Conservation (phyloP, 2,113 vertebrate species). For the Probosciger aterrimus region DNA sequence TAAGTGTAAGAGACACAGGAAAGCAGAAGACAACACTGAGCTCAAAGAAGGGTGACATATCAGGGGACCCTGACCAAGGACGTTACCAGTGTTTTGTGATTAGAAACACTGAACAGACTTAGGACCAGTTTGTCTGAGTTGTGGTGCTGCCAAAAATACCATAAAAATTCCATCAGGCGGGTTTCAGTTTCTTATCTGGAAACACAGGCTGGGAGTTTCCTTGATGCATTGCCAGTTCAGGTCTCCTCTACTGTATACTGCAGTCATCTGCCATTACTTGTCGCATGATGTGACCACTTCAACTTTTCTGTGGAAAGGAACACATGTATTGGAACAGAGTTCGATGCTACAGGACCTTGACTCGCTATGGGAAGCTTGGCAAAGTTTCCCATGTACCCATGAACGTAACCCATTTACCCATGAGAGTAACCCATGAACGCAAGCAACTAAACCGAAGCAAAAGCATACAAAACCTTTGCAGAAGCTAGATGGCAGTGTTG, state of each 20-base stretch:
- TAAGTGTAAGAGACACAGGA: not conserved
- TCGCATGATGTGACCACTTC: not conserved
- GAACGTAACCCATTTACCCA: not conserved
- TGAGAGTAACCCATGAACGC: fast-evolving
- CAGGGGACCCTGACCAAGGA: not conserved
- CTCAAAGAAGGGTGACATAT: not conserved
- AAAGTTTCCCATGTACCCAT: not conserved
- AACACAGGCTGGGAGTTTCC: not conserved
- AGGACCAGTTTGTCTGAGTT: not conserved
- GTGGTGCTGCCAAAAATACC: not conserved
- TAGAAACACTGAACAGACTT: not conserved
- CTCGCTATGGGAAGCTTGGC: fast-evolving
- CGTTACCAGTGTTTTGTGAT: not conserved
- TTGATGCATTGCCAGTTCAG: not conserved
- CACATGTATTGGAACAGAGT: not conserved
- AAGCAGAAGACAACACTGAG: not conserved
- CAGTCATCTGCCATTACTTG: not conserved
- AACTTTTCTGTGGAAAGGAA: not conserved
- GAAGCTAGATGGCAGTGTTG: constrained; percentile 8
- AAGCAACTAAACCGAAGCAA: fast-evolving
- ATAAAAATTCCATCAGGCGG: not conserved
- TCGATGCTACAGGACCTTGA: not conserved
- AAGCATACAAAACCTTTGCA: not conserved
- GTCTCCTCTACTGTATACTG: not conserved
- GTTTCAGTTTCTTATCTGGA: not conserved